Evolutionary conservation across 92 coral and sea anemone species (phyloP), one percentile per base, ranked within the genome.

Genomic region (Bergia puertoricense): DNA sequence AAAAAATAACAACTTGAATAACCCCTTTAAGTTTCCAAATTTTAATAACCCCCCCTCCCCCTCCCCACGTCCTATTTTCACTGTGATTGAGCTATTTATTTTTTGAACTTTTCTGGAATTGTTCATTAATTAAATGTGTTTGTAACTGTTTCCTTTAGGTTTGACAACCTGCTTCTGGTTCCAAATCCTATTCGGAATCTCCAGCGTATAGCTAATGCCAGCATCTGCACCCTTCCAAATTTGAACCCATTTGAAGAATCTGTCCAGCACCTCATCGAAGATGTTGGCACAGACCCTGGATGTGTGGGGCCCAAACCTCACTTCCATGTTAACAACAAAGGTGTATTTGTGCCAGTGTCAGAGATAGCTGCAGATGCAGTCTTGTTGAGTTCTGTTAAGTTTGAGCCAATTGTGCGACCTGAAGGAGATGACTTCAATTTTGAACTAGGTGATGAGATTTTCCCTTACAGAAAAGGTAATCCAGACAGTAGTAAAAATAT

Each of bases 201-300:
- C 45, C 89, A 69, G 18, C 88, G 79, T 16, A 89, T 92, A 36
- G 81, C 92, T 18, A 89, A 91, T 78, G 81, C 91, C 59, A 91
- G 88, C 37, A 86, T 86, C 4, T 93, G 95, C 48, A 88, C 85
- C 62, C 90, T 93, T 16, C 96, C 96, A 66, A 93, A 91, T 50
- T 56, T 93, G 50, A 92, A 93, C 85, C 96, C 96, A 41, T 93
- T 91, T 93, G 92, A 93, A 22, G 90, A 65, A 10, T 91, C 93
- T 0, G 91, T 92, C 42, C 91, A 88, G 71, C 89, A 90, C 80
- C 89, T 92, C 2, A 89, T 92, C 54, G 86, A 77, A 14, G 92
- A 92, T 40, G 88, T 92, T 8, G 94, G 94, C 42, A 75, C 69
- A 42, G 90, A 92, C 76, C 85, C 94, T 10, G 76, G 91, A 11